Evolutionary conservation across 2,797 vertebrate species (phyloP).

Genomic region (Meda fulgida): DNA sequence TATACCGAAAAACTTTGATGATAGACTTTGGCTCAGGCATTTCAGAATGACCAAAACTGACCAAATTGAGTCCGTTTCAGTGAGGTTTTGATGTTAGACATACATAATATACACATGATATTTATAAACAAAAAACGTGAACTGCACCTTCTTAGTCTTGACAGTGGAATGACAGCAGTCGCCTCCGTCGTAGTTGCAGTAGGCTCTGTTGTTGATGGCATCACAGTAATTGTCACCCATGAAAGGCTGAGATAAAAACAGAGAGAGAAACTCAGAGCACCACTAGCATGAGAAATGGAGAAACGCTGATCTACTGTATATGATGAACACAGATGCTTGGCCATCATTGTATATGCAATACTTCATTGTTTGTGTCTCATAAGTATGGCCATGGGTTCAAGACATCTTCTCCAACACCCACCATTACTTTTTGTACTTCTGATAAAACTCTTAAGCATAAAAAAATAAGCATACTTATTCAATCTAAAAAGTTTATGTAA

Average conservation of each 20-base stretch:
- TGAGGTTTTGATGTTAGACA: neutral
- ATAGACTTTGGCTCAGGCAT: neutral
- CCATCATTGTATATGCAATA: neutral
- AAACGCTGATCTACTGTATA: neutral
- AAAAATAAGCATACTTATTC: no score
- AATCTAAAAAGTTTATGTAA: no score
- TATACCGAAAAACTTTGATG: neutral
- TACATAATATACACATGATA: neutral
- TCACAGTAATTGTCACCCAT: conserved; percentile 99
- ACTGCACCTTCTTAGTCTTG: conserved; percentile 91
- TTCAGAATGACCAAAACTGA: neutral
- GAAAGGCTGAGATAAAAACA: conserved; percentile 79
- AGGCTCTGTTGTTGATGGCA: conserved; percentile 95
- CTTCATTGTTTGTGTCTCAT: neutral
- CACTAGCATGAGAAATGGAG: neutral
- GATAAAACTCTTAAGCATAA: neutral
- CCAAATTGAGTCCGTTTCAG: neutral
- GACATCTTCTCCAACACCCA: neutral
- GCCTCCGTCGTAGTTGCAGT: conserved; percentile 97
- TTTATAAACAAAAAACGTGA: neutral
- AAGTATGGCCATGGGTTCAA: neutral
- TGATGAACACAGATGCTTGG: neutral
- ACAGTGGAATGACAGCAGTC: conserved; percentile 97
- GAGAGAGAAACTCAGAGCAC: conserved; percentile 3
- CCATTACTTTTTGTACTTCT: neutral